Evolutionary conservation across 1,140 invertebrate genomes (phyloP).

Genomic region (Tachypleus tridentatus): DNA sequence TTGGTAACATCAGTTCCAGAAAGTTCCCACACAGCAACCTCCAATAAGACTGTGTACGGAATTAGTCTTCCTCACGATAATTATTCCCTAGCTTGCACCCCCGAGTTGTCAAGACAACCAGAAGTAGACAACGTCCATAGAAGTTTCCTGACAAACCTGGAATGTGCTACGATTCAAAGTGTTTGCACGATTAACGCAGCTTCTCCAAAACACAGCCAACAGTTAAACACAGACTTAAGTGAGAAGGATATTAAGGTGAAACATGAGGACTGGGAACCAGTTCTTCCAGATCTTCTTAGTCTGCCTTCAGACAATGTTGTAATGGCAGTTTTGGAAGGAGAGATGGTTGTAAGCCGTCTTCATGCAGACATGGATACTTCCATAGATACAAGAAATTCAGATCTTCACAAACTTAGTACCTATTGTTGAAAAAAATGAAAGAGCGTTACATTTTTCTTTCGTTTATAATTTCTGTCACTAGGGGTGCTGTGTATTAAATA

Average conservation of each 20-base stretch:
- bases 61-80: no score
- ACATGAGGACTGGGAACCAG: no score
- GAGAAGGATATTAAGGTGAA: no score
- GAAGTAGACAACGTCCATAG: not conserved
- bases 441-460: no score
- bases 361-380: constrained; percentile 12
- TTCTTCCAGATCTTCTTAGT: no score
- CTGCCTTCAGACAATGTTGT: constrained; percentile 3
- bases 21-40: constrained; percentile 3
- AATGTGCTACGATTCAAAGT: not conserved
- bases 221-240: not conserved
- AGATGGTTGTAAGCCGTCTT: constrained; percentile 18
- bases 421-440: constrained; percentile 20
- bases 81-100: no score
- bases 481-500: no score
- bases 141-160: constrained; percentile 2
- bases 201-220: constrained; percentile 12
- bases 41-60: not conserved
- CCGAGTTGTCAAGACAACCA: no score
- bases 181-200: constrained; percentile 9
- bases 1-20: not conserved
- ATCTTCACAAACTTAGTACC: constrained; percentile 16
- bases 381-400: not conserved
- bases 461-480: no score
- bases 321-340: constrained; percentile 20